Percentiles rank a stretch among this genome's conserved stretches.
These are phyloP conservation scores for Oxycera nigricornis DNA, from an alignment of 2,888 invertebrate genomes.

Conservation along the genomic window DNA sequence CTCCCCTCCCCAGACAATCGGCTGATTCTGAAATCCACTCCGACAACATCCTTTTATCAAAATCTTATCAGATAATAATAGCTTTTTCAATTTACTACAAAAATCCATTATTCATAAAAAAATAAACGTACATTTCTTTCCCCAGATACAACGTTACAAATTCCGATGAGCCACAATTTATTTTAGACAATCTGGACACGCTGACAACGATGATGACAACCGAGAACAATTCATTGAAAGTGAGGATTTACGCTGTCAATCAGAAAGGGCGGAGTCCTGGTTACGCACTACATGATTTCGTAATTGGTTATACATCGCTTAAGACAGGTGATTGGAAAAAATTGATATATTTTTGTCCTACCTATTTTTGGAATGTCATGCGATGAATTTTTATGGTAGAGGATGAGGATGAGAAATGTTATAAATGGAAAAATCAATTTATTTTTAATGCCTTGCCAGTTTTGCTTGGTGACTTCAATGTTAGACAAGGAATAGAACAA, in stretches of 20 bases:
- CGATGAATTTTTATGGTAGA: too few species aligned
- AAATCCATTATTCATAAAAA: not conserved
- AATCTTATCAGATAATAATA: not conserved
- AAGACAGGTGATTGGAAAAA: slow-evolving; percentile 65
- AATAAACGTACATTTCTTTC: slow-evolving; percentile 49
- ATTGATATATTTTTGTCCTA: too few species aligned
- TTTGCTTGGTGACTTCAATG: too few species aligned
- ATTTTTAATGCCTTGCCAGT: too few species aligned
- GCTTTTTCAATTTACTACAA: not conserved
- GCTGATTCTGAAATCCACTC: not conserved
- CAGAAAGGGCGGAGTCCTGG: slow-evolving; percentile 80
- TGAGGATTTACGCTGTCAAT: slow-evolving; percentile 80
- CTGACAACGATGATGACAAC: slow-evolving; percentile 79
- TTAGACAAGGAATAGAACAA: too few species aligned
- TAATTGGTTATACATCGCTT: slow-evolving; percentile 77
- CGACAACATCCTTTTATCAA: not conserved
- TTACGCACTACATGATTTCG: slow-evolving; percentile 76
- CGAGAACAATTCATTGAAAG: slow-evolving; percentile 80
- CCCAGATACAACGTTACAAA: slow-evolving; percentile 62
- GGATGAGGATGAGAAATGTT: too few species aligned
- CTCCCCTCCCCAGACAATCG: not conserved
- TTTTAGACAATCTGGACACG: slow-evolving; percentile 68
- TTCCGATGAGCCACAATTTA: slow-evolving; percentile 60
- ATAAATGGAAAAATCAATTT: too few species aligned
- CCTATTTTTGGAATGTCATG: too few species aligned